Evolutionary conservation across 2,113 vertebrate genomes (phyloP), one percentile per base, ranked within the genome.

Genomic region (Drymodes brunneopygia): DNA sequence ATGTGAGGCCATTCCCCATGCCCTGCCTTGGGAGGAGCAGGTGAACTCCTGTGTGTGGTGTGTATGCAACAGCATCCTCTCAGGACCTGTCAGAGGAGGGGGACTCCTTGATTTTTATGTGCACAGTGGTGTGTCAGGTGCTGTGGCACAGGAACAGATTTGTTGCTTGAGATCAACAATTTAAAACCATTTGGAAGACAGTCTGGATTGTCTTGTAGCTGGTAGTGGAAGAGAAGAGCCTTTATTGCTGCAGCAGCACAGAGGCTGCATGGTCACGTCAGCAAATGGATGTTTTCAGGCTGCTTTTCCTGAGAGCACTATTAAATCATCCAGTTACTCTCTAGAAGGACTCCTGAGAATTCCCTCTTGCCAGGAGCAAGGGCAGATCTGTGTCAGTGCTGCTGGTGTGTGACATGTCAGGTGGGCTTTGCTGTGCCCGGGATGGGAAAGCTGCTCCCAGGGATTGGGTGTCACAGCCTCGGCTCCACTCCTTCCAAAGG

Each of bases 361-460:
- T 72, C 44, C 79, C 57, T 72, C 17, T 44, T 0, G 0, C 5
- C 0, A 14, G 38, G 7, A 74, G 29, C 0, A 0, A 36, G 56
- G 61, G 45, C 70, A 42, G 53, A 15, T 31, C 72, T 61, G 80
- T 35, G 54, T 54, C 54, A 53, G 17, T 77, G 50, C n/a, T 58
- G 61, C 1, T 7, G 54, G 31, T 9, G 10, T 71, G 27, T 21
- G 53, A 50, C 7, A 3, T 42, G 82, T 50, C 0, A 8, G 57
- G 71, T 18, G 56, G 27, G 64, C 25, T 88, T 82, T 82, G 12
- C 35, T 28, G 65, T 80, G 79, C 31, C 67, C 7, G 23, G 71
- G 65, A 74, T 44, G 33, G 48, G 23, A 64, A 25, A 20, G 40
- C 36, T 82, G 40, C 29, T 48, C n/a, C 28, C 40, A 21, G 45